A percentile compares a stretch with the other conserved stretches of the same genome.
Evolutionary conservation across 2,113 vertebrate species (phyloP).

Genomic region (Ophiodon elongatus): DNA sequence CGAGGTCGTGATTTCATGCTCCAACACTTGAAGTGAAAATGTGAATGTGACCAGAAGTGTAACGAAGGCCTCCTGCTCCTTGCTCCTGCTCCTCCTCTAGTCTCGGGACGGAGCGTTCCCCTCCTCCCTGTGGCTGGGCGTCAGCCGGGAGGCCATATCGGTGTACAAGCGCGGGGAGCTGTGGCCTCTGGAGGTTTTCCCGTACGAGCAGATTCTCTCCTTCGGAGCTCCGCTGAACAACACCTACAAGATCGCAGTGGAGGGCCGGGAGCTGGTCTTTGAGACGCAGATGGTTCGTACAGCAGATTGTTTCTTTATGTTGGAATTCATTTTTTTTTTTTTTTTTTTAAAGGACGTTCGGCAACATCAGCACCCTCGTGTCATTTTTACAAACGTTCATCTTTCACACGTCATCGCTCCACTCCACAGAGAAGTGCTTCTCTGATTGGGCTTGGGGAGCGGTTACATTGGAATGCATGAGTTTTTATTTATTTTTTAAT

Average conservation of each 20-base stretch:
- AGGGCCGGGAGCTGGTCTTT: conserved; percentile 94
- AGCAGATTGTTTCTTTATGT: too few species aligned
- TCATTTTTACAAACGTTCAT: too few species aligned
- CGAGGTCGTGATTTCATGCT: background rate
- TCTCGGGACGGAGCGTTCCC: conserved; percentile 92
- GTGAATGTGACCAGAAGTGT: background rate
- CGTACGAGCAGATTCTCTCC: conserved; percentile 95
- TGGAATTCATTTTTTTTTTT: too few species aligned
- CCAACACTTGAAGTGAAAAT: too few species aligned
- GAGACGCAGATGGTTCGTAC: conserved; percentile 90
- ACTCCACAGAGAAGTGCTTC: too few species aligned
- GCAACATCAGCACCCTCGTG: too few species aligned
- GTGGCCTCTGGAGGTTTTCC: conserved; percentile 92
- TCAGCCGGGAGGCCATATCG: conserved; percentile 92
- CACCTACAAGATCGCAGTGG: conserved; percentile 94
- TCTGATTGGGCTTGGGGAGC: too few species aligned
- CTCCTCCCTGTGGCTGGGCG: conserved; percentile 93
- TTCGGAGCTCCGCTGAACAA: conserved; percentile 94
- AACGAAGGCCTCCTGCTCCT: too few species aligned
- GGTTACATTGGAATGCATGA: too few species aligned
- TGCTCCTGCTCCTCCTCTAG: conserved; percentile 70
- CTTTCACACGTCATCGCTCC: background rate
- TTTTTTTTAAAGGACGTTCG: too few species aligned
- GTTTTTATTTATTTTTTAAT: too few species aligned
- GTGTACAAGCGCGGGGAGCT: conserved; percentile 96